Percentiles rank a stretch among this genome's conserved stretches.
Conservation (phyloP, 2,797 vertebrate genomes). For the Hephaestus fuliginosus region DNA sequence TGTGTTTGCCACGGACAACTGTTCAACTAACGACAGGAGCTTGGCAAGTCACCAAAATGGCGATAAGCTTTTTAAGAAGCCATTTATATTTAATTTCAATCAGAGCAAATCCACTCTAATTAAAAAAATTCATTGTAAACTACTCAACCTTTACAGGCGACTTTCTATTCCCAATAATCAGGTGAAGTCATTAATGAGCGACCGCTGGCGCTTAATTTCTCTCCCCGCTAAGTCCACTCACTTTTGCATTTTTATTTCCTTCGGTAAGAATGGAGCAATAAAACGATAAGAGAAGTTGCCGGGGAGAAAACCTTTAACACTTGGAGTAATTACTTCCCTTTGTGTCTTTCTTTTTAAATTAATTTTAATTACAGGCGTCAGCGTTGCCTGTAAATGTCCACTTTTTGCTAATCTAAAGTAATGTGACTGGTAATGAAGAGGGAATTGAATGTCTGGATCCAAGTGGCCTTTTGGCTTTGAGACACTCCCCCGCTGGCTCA, state of each 20-base stretch:
- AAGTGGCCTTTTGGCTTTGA: slow-evolving; percentile 75
- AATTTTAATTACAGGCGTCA: slow-evolving; percentile 84
- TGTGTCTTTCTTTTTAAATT: slow-evolving; percentile 81
- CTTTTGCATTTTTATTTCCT: slow-evolving; percentile 80
- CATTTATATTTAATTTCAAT: slow-evolving; percentile 87
- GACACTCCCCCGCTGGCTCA: slow-evolving; percentile 60
- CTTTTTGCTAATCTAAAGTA: slow-evolving; percentile 84
- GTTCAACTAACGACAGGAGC: slow-evolving; percentile 44
- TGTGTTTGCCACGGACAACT: slow-evolving; percentile 38
- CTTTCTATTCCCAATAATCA: slow-evolving; percentile 85
- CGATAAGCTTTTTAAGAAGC: slow-evolving; percentile 84
- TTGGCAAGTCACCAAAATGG: slow-evolving; percentile 56
- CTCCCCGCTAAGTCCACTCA: slow-evolving; percentile 75
- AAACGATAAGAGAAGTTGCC: slow-evolving; percentile 86
- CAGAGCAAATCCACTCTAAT: slow-evolving; percentile 87
- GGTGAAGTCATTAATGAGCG: slow-evolving; percentile 80
- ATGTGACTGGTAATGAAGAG: slow-evolving; percentile 82
- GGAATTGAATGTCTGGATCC: slow-evolving; percentile 76
- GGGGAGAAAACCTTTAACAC: slow-evolving; percentile 80
- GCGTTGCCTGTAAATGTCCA: slow-evolving; percentile 82
- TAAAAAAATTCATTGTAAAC: slow-evolving; percentile 88
- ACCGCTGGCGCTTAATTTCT: slow-evolving; percentile 74
- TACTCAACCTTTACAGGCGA: slow-evolving; percentile 85
- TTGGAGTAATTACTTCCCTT: slow-evolving; percentile 86
- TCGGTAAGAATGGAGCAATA: slow-evolving; percentile 69